phyloP scores from a whole-genome alignment of 2,797 vertebrate genomes.

The Cossypha polioptera region DNA sequence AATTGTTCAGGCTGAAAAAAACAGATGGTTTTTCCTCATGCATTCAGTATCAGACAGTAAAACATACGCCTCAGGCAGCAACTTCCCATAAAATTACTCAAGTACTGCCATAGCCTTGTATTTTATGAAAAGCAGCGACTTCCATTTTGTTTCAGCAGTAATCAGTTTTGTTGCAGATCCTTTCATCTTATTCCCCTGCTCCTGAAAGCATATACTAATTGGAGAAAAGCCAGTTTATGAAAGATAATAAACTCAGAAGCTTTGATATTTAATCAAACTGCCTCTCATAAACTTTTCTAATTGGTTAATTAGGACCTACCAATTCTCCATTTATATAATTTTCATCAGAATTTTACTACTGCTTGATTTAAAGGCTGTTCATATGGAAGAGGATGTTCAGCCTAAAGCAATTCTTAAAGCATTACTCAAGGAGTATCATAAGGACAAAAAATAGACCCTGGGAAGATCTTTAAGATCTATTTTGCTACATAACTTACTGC shows the following conservation, averaged over 20 bases:
- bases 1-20: conserved; percentile 43
- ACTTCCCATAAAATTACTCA: conserved; percentile 42
- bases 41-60: conserved; percentile 20
- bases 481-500: conserved; percentile 1
- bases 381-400: not conserved
- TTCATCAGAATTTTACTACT: conserved; percentile 25
- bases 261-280: conserved; percentile 41
- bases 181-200: conserved; percentile 32
- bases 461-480: not conserved
- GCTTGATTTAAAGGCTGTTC: conserved; percentile 16
- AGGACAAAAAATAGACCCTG: not conserved
- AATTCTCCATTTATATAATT: conserved; percentile 49
- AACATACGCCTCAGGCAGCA: not conserved
- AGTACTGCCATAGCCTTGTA: not conserved
- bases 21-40: conserved; percentile 24
- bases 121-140: conserved; percentile 43
- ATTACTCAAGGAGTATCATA: not conserved
- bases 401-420: conserved; percentile 1
- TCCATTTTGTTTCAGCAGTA: conserved; percentile 40
- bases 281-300: conserved; percentile 37
- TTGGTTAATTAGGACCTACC: conserved; percentile 53
- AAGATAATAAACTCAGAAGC: conserved; percentile 2
- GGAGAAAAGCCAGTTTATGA: conserved; percentile 38
- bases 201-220: conserved; percentile 36
- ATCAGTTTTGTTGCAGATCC: conserved; percentile 11